phyloP scores from a whole-genome alignment of 2,113 vertebrate genomes.

The Gavia stellata region DNA sequence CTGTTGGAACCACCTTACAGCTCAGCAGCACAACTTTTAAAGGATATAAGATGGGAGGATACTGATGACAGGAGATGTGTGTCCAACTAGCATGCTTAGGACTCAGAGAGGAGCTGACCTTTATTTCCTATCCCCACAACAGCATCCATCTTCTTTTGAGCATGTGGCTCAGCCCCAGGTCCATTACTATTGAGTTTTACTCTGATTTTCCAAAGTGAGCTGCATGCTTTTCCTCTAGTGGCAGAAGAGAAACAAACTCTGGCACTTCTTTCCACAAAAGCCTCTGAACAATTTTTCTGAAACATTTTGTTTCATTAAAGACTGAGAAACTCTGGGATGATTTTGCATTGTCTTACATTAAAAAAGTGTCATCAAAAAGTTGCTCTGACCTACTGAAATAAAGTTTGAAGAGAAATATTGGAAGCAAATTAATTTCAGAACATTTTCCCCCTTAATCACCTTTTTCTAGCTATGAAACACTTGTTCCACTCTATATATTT shows the following conservation, averaged over 20 bases:
- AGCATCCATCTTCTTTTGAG: neutral
- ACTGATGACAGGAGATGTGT: neutral
- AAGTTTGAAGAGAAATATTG: neutral
- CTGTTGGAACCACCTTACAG: neutral
- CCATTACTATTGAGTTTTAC: neutral
- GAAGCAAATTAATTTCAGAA: neutral
- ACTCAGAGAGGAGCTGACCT: neutral
- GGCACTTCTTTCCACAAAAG: neutral
- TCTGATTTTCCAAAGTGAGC: neutral
- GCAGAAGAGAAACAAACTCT: neutral
- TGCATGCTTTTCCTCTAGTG: neutral
- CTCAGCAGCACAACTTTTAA: neutral
- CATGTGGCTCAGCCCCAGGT: neutral
- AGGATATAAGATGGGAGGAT: neutral
- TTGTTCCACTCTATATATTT: neutral
- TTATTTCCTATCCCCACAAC: neutral
- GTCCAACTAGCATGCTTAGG: neutral
- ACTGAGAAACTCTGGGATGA: neutral
- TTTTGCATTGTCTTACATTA: neutral
- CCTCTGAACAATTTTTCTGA: neutral
- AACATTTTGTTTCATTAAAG: neutral
- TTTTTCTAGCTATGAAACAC: neutral
- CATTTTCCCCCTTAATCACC: neutral
- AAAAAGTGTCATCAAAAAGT: accelerated
- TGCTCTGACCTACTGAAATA: neutral